phyloP scores from a whole-genome alignment of 2,113 vertebrate species.

The Rhizomys pruinosus region DNA sequence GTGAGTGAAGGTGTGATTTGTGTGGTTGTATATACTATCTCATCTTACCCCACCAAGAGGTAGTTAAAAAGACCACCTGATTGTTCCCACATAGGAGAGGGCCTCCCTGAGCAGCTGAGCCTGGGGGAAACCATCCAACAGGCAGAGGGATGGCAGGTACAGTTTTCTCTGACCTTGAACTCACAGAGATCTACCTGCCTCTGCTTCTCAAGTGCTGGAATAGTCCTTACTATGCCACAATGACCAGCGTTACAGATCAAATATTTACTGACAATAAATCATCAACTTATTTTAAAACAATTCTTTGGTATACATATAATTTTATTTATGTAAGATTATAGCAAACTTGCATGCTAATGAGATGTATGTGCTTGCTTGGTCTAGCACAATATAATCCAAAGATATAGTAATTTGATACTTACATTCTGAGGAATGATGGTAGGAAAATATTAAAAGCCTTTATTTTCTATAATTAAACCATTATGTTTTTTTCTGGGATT shows the following conservation, averaged over 20 bases:
- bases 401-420: conserved; percentile 4
- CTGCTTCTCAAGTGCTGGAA: too few species aligned
- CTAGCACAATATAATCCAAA: background rate
- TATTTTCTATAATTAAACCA: conserved; percentile 14
- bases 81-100: background rate
- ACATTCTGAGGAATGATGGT: background rate
- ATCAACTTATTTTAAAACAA: background rate
- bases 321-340: background rate
- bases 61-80: background rate
- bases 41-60: too few species aligned
- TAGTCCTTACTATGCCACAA: too few species aligned
- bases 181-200: too few species aligned
- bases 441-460: background rate
- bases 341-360: background rate
- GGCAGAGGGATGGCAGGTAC: background rate
- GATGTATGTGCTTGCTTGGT: conserved; percentile 1
- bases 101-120: too few species aligned
- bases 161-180: background rate
- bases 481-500: background rate
- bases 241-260: background rate
- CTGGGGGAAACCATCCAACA: background rate
- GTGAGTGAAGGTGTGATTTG: background rate
- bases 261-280: background rate
- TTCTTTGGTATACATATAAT: background rate
- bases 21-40: background rate